Evolutionary conservation across 2,797 vertebrate species (phyloP).

Genomic region (Galagoides demidoff): DNA sequence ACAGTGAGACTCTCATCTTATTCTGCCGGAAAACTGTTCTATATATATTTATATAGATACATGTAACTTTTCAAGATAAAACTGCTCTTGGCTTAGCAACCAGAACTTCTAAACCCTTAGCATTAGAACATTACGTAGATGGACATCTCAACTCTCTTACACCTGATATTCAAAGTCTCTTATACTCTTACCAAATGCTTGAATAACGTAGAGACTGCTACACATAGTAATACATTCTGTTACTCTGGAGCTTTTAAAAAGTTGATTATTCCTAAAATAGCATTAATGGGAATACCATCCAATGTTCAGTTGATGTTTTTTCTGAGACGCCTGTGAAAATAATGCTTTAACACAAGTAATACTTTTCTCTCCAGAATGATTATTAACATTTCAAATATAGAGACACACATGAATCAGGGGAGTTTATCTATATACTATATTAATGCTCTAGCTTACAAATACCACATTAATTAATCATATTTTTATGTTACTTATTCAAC

Average conservation of each 20-base stretch:
- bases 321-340: not conserved
- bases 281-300: not conserved
- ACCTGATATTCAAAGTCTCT: not conserved
- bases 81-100: not conserved
- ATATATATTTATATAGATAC: not conserved
- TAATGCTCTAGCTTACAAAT: not conserved
- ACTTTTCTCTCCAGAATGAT: not conserved
- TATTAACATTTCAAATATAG: not conserved
- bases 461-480: not conserved
- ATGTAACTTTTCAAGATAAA: conserved; percentile 17
- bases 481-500: not conserved
- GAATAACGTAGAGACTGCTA: not conserved
- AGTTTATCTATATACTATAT: not conserved
- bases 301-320: not conserved
- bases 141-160: not conserved
- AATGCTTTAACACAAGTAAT: not conserved
- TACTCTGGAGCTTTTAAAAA: not conserved
- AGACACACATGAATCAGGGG: not conserved
- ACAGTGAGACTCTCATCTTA: not conserved
- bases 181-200: not conserved
- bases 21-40: not conserved
- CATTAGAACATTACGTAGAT: not conserved
- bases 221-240: not conserved
- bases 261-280: not conserved
- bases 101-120: conserved; percentile 7